Conservation (phyloP, 1,140 invertebrate genomes). For the Lysiphlebus fabarum region DNA sequence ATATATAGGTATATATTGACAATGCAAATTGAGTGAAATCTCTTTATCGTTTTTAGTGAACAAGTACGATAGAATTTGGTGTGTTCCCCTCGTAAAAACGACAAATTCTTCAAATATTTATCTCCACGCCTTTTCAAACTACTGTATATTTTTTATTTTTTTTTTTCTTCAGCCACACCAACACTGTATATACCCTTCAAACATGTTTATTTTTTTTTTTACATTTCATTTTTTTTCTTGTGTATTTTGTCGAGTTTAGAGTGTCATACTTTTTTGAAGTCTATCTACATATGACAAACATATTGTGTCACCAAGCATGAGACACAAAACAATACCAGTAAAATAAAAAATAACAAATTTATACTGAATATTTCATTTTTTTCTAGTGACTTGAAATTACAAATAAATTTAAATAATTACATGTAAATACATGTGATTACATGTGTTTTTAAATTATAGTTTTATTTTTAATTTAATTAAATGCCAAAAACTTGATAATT, state of each 20-base stretch:
- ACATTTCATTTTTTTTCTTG: conserved; percentile 3
- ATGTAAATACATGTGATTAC: no score
- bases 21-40: conserved; percentile 44
- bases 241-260: conserved; percentile 35
- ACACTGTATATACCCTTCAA: conserved; percentile 21
- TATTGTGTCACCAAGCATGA: conserved; percentile 20
- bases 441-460: no score
- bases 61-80: conserved; percentile 38
- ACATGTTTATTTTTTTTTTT: conserved; percentile 12
- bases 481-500: no score
- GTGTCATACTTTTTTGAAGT: conserved; percentile 46
- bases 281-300: conserved; percentile 54
- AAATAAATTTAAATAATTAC: no score
- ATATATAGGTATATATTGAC: neutral
- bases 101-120: conserved; percentile 56
- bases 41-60: conserved; percentile 42
- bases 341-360: neutral
- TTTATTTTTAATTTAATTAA: no score
- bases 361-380: no score
- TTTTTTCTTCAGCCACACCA: neutral
- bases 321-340: conserved; percentile 4
- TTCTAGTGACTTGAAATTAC: no score
- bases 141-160: conserved; percentile 11
- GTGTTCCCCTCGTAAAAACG: conserved; percentile 30
- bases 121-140: conserved; percentile 34